These are phyloP conservation scores for Sympetrum striolatum DNA, from an alignment of 2,888 invertebrate species.

Conservation along the genomic window DNA sequence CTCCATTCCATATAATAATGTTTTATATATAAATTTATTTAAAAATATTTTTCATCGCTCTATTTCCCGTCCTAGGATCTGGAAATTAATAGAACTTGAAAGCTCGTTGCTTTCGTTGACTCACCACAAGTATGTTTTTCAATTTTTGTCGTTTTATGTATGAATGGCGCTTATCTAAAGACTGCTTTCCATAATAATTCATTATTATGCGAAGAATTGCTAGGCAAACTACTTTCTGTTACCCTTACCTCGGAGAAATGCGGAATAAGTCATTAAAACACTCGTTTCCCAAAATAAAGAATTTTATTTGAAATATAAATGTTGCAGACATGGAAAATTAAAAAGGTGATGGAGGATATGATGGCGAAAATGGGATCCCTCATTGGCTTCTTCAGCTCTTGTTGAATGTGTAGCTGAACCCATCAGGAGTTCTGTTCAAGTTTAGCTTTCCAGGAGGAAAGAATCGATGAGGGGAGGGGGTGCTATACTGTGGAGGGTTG, in stretches of 20 bases:
- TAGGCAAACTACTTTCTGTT: neutral
- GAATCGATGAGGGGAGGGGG: conserved; percentile 73
- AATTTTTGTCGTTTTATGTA: too few relatives aligned
- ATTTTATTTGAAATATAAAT: neutral
- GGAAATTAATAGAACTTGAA: too few relatives aligned
- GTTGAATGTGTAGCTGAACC: conserved; percentile 86
- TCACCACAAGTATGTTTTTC: too few relatives aligned
- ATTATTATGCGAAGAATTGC: too few relatives aligned
- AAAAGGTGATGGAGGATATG: neutral
- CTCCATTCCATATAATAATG: too few relatives aligned
- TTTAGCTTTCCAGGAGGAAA: conserved; percentile 86
- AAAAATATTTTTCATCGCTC: too few relatives aligned
- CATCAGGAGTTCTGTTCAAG: conserved; percentile 85
- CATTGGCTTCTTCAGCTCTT: conserved; percentile 60
- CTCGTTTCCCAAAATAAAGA: neutral
- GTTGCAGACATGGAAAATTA: neutral
- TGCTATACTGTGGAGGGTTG: conserved; percentile 55
- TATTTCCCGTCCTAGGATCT: too few relatives aligned
- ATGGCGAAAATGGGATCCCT: neutral
- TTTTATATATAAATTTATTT: too few relatives aligned
- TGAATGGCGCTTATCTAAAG: too few relatives aligned
- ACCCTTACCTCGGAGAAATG: neutral
- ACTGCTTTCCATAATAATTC: too few relatives aligned
- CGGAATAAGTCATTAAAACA: neutral
- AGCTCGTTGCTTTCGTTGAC: too few relatives aligned